Evolutionary conservation across 2,797 vertebrate genomes (phyloP).

Genomic region (Oreochromis mossambicus): DNA sequence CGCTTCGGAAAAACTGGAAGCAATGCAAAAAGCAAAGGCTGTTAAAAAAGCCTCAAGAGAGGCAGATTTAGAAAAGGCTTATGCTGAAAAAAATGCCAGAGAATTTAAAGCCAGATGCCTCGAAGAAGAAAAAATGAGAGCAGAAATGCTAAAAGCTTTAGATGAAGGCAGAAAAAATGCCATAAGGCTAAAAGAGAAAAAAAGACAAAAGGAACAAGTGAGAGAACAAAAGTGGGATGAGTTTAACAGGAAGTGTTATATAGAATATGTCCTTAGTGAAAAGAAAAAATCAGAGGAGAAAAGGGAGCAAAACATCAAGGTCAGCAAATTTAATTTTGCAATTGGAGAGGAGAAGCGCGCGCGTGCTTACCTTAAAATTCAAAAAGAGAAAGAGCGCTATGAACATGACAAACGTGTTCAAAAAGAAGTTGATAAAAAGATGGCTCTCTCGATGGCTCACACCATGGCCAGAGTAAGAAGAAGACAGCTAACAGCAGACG

Average conservation of each 20-base stretch:
- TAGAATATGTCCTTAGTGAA: too few species aligned
- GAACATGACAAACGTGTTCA: too few species aligned
- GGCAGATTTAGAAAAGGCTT: not conserved
- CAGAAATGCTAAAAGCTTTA: not conserved
- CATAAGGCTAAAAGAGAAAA: rapidly evolving
- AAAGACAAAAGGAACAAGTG: rapidly evolving
- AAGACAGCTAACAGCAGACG: too few species aligned
- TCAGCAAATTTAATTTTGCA: too few species aligned
- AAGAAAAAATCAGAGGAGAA: too few species aligned
- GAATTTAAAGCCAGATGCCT: rapidly evolving
- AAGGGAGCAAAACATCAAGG: too few species aligned
- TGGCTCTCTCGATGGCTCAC: too few species aligned
- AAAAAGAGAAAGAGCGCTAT: too few species aligned
- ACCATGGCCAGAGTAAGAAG: too few species aligned
- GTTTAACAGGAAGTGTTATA: not conserved
- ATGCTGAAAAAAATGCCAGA: not conserved
- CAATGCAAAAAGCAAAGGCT: not conserved
- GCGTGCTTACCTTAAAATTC: too few species aligned
- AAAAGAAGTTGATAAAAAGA: too few species aligned
- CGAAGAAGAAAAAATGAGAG: not conserved
- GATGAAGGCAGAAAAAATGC: rapidly evolving
- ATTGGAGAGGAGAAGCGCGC: too few species aligned
- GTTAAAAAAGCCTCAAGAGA: rapidly evolving
- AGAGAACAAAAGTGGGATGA: not conserved
- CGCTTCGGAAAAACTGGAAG: not conserved